These are phyloP conservation scores for Amblyteles armatorius DNA, from an alignment of 2,888 invertebrate genomes.

Conservation along the genomic window DNA sequence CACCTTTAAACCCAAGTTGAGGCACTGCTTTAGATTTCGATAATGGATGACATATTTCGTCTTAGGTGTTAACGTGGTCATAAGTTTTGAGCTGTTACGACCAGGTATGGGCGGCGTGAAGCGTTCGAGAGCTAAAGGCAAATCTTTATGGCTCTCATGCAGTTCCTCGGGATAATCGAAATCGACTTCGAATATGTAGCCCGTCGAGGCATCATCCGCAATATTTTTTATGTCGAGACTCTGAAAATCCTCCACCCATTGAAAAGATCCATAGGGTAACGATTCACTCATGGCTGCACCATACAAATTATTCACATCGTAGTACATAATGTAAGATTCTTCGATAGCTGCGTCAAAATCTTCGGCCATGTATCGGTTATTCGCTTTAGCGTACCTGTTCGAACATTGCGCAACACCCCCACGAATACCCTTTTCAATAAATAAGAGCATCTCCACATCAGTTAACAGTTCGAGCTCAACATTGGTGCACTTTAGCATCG, in stretches of 20 bases:
- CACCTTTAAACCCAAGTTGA: no score
- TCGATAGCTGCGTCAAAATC: slow-evolving; percentile 48
- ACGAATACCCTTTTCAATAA: slow-evolving; percentile 60
- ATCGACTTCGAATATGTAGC: background rate
- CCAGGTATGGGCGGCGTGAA: no score
- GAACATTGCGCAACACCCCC: slow-evolving; percentile 57
- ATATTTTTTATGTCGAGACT: background rate
- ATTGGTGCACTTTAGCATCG: slow-evolving; percentile 57
- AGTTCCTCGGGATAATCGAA: background rate
- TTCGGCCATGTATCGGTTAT: slow-evolving; percentile 57
- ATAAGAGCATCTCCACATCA: slow-evolving; percentile 52
- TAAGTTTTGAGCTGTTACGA: no score
- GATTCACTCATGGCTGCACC: background rate
- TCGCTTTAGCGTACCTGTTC: slow-evolving; percentile 51
- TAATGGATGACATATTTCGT: no score
- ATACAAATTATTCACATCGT: slow-evolving; percentile 66
- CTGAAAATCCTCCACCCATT: background rate
- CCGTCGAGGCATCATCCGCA: background rate
- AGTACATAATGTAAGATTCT: slow-evolving; percentile 75
- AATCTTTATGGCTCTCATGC: background rate
- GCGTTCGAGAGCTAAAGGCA: background rate
- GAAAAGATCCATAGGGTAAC: background rate
- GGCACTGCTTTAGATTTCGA: no score
- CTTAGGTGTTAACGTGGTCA: no score
- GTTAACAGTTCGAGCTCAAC: slow-evolving; percentile 30